Evolutionary conservation across 2,888 invertebrate genomes (phyloP), one percentile per base, ranked within the genome.

Genomic region (Stratiomys singularior): DNA sequence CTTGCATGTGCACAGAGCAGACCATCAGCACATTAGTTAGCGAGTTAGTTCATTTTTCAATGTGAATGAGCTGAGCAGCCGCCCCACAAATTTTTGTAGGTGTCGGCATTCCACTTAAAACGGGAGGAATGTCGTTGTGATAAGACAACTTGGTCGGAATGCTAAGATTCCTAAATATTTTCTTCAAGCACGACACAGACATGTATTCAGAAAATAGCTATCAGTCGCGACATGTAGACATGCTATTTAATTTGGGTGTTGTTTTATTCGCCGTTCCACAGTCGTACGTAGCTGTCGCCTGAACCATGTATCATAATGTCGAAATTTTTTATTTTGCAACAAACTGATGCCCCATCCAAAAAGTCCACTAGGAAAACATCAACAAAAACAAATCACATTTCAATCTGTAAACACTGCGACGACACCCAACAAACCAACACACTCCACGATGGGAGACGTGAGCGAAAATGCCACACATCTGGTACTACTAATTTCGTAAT

Each of bases 341-440:
- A 58, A 28, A 76, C 25, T 25, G 23, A 37, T 18, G 18, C 30
- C 66, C n/a, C 27, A 3, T 5, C n/a, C 47, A 66, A 66, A 46
- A 67, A 46, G 30, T 15, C 28, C 44, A 47, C 28, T 52, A 63
- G n/a, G 56, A 37, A 76, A 79, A 79, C 76, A 79, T 77, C 69
- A 79, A 79, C 79, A 79, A 79, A 79, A 79, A 77, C 79, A 79
- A 23, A 77, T 67, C 71, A 77, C 72, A 52, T 52, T 69, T 56
- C 63, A 46, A 44, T 64, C 23, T 58, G 46, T 58, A 74, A 18
- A 67, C 60, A 44, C 30, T 27, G 72, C 76, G 78, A 81, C 80
- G 80, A 76, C 79, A 81, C 80, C 80, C 81, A 82, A 81, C 82
- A 81, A 81, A 80, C 69, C 4, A 64, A 37, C 58, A 21, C 15